phyloP scores from a whole-genome alignment of 64 coral and sea anemone species.

The Actinia tenebrosa region DNA sequence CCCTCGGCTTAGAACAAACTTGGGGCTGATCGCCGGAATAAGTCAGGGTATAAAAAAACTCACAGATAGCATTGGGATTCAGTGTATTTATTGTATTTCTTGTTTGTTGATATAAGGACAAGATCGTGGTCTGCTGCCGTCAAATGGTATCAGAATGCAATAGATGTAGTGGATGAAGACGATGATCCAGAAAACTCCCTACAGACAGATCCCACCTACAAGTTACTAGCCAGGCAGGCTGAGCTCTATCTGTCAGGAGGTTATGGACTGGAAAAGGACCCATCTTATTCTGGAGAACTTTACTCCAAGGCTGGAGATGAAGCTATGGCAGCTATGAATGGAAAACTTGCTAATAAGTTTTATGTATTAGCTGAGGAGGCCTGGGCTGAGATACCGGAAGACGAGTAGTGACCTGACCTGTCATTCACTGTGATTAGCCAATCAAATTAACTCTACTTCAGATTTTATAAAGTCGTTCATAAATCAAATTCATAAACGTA shows the following conservation, averaged over 20 bases:
- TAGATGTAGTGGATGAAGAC: slow-evolving; percentile 83
- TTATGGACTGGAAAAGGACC: slow-evolving; percentile 81
- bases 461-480: no score
- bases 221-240: slow-evolving; percentile 55
- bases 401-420: neutral
- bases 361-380: slow-evolving; percentile 82
- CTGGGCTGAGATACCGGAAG: slow-evolving; percentile 86
- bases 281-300: slow-evolving; percentile 76
- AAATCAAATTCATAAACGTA: neutral
- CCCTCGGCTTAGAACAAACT: no score
- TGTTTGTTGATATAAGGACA: neutral
- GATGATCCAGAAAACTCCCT: slow-evolving; percentile 82
- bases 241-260: slow-evolving; percentile 77
- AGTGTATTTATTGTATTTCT: neutral
- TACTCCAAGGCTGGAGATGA: slow-evolving; percentile 80
- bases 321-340: slow-evolving; percentile 89
- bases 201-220: slow-evolving; percentile 64
- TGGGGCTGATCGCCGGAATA: no score
- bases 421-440: neutral
- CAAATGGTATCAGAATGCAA: slow-evolving; percentile 86
- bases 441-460: neutral
- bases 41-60: no score
- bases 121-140: slow-evolving; percentile 54
- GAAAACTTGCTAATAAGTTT: slow-evolving; percentile 94
- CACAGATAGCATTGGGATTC: no score